Evolutionary conservation across 2,888 invertebrate genomes (phyloP).

Genomic region (Metopia argyrocephala): DNA sequence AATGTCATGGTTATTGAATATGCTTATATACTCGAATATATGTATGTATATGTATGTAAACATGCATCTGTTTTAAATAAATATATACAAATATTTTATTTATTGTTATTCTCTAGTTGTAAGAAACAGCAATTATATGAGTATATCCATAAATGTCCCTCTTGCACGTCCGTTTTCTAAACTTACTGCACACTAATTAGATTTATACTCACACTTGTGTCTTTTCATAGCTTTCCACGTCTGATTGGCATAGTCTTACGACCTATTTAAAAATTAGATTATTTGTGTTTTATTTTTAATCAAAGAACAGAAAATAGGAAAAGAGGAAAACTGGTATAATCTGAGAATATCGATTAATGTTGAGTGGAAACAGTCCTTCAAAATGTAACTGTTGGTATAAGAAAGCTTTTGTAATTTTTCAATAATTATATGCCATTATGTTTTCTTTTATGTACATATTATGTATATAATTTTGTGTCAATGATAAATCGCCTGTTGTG

Average conservation of each 20-base stretch:
- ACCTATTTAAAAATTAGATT: conserved; percentile 2
- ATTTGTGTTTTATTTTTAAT: background rate
- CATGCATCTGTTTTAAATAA: background rate
- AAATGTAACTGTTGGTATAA: too few relatives aligned
- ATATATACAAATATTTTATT: too few relatives aligned
- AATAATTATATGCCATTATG: too few relatives aligned
- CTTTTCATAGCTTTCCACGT: background rate
- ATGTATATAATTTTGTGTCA: too few relatives aligned
- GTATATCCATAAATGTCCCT: conserved; percentile 3
- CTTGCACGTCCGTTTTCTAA: background rate
- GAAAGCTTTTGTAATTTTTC: too few relatives aligned
- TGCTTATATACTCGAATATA: background rate
- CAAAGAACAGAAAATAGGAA: too few relatives aligned
- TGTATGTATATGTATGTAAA: background rate
- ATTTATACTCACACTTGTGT: conserved; percentile 29
- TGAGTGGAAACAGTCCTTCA: too few relatives aligned
- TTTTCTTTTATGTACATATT: too few relatives aligned
- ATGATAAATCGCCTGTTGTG: too few relatives aligned
- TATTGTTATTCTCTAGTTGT: background rate
- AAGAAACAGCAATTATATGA: background rate
- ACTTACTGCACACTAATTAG: conserved; percentile 45
- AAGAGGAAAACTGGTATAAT: too few relatives aligned
- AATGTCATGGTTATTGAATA: conserved; percentile 10
- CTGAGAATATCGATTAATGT: too few relatives aligned
- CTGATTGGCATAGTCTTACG: conserved; percentile 1